Evolutionary conservation across 2,113 vertebrate species (phyloP).

Genomic region (Calyptommatus sinebrachiatus): DNA sequence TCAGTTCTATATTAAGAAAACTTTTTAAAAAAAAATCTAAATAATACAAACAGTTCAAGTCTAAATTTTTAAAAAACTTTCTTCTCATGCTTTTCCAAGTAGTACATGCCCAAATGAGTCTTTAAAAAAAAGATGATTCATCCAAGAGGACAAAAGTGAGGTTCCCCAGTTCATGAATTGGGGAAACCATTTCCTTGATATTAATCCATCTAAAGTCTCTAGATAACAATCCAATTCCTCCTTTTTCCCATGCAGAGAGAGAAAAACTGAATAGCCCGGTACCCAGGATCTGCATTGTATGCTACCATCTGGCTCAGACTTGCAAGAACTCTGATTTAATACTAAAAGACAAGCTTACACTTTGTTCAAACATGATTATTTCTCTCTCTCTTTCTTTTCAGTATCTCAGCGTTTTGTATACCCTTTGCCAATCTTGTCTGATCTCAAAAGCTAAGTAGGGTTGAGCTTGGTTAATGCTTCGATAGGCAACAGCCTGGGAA

Average conservation of each 20-base stretch:
- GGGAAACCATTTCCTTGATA: not conserved
- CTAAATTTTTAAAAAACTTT: no score
- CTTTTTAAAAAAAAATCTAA: no score
- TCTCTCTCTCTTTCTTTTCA: not conserved
- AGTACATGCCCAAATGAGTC: no score
- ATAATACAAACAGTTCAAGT: not conserved
- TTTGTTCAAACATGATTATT: not conserved
- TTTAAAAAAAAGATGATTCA: not conserved
- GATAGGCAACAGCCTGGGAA: no score
- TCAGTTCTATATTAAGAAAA: no score
- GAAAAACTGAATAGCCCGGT: not conserved
- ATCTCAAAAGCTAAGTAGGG: no score
- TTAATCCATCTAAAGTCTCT: not conserved
- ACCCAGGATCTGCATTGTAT: not conserved
- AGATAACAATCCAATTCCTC: not conserved
- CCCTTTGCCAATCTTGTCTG: no score
- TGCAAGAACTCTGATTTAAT: not conserved
- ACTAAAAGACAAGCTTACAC: not conserved
- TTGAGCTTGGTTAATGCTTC: no score
- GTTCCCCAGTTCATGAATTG: not conserved
- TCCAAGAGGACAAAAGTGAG: not conserved
- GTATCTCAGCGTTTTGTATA: no score
- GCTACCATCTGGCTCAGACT: not conserved
- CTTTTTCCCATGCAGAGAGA: not conserved
- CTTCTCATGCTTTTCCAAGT: no score